Evolutionary conservation across 2,888 invertebrate species (phyloP), one percentile per base, ranked within the genome.

Genomic region (Leptinotarsa haldemani): DNA sequence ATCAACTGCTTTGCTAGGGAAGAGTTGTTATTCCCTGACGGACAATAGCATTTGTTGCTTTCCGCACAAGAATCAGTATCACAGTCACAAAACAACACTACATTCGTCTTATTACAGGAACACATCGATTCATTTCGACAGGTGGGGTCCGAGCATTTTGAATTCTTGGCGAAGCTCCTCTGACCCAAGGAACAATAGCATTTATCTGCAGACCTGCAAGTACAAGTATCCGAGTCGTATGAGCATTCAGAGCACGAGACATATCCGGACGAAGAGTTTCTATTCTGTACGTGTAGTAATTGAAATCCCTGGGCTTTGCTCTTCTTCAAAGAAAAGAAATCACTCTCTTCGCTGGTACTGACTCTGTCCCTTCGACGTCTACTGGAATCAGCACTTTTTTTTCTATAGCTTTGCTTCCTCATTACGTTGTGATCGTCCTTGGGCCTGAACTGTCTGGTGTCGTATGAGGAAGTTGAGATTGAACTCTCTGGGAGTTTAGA

Each of bases 161-260:
- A 69, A 46, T 78, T 79, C 64, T 78, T 82, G 13, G 75, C 76
- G 66, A 79, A 88, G 75, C 88, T 89, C 74, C 90, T 90, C 4
- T 89, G 89, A 25, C 92, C 92, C 73, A 94, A 83, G 3, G 95
- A 95, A 84, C 96, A 96, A 83, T 96, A 96, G 83, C 96, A 96
- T 81, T 95, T 93, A 84, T 96, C 95, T 0, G 94, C 92, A 0
- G 92, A 92, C 30, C 90, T 89, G 81, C 93, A 94, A 15, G 92
- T 92, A 83, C 95, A 95, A 16, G 94, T 93, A 81, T 95, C 95
- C 2, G 95, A 95, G 83, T 96, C 95, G 84, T 93, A 93, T 78
- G 93, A 92, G 84, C 96, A 96, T 86, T 96, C 96, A 58, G 95
- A 95, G 85, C 95, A 96, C 3, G 95, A 95, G 1, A 95, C 95